A percentile compares a stretch with the other conserved stretches of the same genome.
These are phyloP conservation scores for Epizoanthus ramosus DNA, from an alignment of 92 coral and sea anemone genomes.

Conservation along the genomic window DNA sequence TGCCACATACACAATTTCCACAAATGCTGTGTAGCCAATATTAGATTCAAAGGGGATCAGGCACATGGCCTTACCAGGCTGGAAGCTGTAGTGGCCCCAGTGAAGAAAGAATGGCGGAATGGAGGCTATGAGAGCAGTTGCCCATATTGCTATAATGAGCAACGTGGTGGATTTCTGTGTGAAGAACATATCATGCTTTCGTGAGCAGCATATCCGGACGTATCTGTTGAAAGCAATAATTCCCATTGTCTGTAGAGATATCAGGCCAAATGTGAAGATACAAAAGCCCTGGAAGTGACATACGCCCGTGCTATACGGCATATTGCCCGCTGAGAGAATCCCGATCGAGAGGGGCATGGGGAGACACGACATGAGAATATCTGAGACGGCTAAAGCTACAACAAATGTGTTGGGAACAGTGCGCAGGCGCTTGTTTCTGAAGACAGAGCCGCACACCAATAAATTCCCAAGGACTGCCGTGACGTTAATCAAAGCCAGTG, in stretches of 20 bases:
- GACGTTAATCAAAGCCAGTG: constrained; percentile 45
- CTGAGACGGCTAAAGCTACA: constrained; percentile 63
- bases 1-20: constrained; percentile 59
- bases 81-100: constrained; percentile 60
- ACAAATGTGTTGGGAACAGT: constrained; percentile 66
- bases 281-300: constrained; percentile 66
- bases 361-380: constrained; percentile 61
- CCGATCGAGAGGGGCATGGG: constrained; percentile 66
- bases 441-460: constrained; percentile 60
- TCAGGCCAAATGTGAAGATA: constrained; percentile 61
- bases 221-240: constrained; percentile 68
- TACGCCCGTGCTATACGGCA: constrained; percentile 49
- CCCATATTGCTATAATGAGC: constrained; percentile 50
- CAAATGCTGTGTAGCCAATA: constrained; percentile 60
- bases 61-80: constrained; percentile 86
- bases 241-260: constrained; percentile 67
- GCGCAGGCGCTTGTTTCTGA: constrained; percentile 59
- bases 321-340: constrained; percentile 47
- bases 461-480: constrained; percentile 65
- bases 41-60: constrained; percentile 68
- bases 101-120: constrained; percentile 59
- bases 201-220: constrained; percentile 56
- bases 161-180: constrained; percentile 38
- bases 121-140: constrained; percentile 52
- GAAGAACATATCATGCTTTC: constrained; percentile 47